Base-by-base conservation (phyloP, 2,888 invertebrate species). In the Ophion slaviceki region DNA sequence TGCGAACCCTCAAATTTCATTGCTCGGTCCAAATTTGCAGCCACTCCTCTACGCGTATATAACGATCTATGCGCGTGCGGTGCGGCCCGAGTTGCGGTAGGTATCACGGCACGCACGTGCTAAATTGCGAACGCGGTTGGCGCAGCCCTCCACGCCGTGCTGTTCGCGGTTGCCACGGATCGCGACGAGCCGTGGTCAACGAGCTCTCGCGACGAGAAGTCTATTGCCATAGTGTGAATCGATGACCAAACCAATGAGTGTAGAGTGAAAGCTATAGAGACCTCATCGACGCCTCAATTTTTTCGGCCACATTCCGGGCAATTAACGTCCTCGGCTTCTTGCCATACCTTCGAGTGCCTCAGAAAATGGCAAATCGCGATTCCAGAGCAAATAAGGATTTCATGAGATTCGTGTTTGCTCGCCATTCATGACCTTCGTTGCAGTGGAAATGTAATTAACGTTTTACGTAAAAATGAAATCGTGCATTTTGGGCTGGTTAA, bases 51-150 rank as follows among this genome's bases (percentile, higher is more conserved):
- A 17, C 70, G n/a, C 70, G 62, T 77, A 71, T 72, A 74, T 45
- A 24, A 28, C 14, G 68, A 76, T 28, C 66, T 71, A 86, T 80
- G 84, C 80, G 80, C 79, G 79, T 71, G 81, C 72, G 84, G 81
- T 68, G 85, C 81, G 86, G 85, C 75, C 87, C 85, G 66, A 77
- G 84, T 88, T 82, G 88, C 87, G 84, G 88, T 89, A 84, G 86
- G 80, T 88, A 87, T 86, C 87, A 80, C 84, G 83, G 88, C 87
- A 90, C 88, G 90, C 91, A 89, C 90, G 89, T 89, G 90, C 88
- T 89, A 88, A 90, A 90, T 90, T 90, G 89, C 86, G 88, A 87
- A 89, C 88, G 89, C 89, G 88, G 88, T 88, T 83, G 83, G 83
- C 86, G 80, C 82, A 47, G 70, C 64, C 59, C 67, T 68, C 32